Conservation (phyloP, 2,888 invertebrate species). For the Mesorhabditis sp. region DNA sequence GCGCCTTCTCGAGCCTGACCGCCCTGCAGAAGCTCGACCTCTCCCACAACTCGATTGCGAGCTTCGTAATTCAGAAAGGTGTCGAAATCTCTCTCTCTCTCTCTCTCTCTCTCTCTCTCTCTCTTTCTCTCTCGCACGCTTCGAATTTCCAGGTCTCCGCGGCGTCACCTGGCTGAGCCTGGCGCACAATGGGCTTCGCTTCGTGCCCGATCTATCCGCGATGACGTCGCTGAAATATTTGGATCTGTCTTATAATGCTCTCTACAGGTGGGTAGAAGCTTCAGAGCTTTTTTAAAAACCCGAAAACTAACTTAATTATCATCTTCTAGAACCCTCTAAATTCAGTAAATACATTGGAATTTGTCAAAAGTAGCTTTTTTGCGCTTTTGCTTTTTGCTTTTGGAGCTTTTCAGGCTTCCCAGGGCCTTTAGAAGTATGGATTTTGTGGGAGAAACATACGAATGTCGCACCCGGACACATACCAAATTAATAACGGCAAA, state of each 20-base stretch:
- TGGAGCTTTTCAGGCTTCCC: no score
- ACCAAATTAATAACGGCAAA: no score
- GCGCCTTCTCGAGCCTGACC: background rate
- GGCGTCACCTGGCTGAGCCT: constrained; percentile 5
- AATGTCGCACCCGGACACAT: no score
- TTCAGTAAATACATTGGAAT: no score
- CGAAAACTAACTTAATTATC: no score
- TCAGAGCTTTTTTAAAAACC: background rate
- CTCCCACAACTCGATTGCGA: background rate
- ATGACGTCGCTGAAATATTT: background rate
- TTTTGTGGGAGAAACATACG: no score
- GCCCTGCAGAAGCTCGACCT: background rate
- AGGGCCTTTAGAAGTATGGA: no score
- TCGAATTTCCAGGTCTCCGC: background rate
- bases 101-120: no score
- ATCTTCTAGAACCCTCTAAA: no score
- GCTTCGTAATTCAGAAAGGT: background rate
- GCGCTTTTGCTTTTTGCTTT: no score
- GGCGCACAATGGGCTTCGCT: background rate
- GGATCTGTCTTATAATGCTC: constrained; percentile 4
- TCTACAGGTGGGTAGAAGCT: background rate
- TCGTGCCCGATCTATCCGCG: constrained; percentile 5
- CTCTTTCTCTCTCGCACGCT: no score
- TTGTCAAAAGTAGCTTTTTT: no score
- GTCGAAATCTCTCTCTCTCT: background rate